A percentile compares a stretch with the other conserved stretches of the same genome.
Evolutionary conservation across 2,888 invertebrate genomes (phyloP).

Genomic region (Itoplectis maculator): DNA sequence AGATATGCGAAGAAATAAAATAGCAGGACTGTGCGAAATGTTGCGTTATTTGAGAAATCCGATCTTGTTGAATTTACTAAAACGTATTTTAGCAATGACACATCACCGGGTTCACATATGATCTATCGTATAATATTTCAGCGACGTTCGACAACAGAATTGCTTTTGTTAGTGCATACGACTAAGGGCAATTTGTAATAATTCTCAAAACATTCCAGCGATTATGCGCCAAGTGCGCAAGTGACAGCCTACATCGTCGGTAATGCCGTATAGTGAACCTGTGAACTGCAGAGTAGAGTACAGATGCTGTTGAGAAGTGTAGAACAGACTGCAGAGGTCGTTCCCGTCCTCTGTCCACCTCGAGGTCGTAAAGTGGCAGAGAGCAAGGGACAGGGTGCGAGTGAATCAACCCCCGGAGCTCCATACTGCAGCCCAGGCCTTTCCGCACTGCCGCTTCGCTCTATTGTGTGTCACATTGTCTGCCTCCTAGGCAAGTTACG

Average conservation of each 20-base stretch:
- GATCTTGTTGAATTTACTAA: neutral
- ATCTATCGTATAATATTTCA: too few species aligned
- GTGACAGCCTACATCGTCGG: slow-evolving; percentile 22
- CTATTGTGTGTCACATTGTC: slow-evolving; percentile 74
- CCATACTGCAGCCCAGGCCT: slow-evolving; percentile 32
- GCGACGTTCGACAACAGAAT: neutral
- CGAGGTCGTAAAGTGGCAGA: slow-evolving; percentile 68
- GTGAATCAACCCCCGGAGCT: slow-evolving; percentile 37
- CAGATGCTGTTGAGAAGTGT: slow-evolving; percentile 29
- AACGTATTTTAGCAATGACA: neutral
- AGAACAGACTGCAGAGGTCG: slow-evolving; percentile 33
- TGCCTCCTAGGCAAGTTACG: slow-evolving; percentile 69
- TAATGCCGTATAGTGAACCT: slow-evolving; percentile 8
- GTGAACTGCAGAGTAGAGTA: slow-evolving; percentile 21
- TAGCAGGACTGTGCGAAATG: neutral
- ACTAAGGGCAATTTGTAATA: neutral
- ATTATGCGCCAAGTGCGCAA: slow-evolving; percentile 43
- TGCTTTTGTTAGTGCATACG: neutral
- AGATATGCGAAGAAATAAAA: neutral
- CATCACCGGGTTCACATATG: neutral
- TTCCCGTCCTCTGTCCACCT: slow-evolving; percentile 52
- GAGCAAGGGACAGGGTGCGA: slow-evolving; percentile 25
- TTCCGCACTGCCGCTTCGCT: slow-evolving; percentile 62
- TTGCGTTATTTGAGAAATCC: neutral
- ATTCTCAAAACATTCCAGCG: slow-evolving; percentile 7